A percentile compares a stretch with the other conserved stretches of the same genome.
Conservation (phyloP, 2,888 invertebrate species). For the Tachina lurida region DNA sequence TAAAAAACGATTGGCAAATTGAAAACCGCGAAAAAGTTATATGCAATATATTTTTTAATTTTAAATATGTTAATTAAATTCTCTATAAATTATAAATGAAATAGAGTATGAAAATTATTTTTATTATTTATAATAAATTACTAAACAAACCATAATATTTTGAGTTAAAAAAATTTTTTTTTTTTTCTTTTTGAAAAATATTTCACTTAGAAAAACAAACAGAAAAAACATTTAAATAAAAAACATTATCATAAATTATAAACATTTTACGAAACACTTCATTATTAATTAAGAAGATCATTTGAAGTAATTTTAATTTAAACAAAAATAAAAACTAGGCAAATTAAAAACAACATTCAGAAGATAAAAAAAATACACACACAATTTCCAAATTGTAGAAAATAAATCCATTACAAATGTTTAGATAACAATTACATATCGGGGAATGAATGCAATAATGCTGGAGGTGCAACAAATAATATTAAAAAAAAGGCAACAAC, state of each 20-base stretch:
- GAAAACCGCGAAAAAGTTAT: too few relatives aligned
- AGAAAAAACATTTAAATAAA: not conserved
- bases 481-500: conserved; percentile 6
- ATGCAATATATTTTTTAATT: not conserved
- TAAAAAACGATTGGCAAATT: too few relatives aligned
- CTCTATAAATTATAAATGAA: conserved; percentile 1
- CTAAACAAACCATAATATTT: conserved; percentile 1
- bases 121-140: conserved; percentile 1
- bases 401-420: conserved; percentile 66
- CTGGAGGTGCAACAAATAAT: conserved; percentile 43
- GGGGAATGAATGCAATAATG: conserved; percentile 59
- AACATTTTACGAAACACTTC: conserved; percentile 67
- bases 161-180: not conserved
- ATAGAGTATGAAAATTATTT: not conserved
- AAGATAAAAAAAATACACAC: conserved; percentile 7
- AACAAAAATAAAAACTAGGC: conserved; percentile 28
- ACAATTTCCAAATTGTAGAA: conserved; percentile 9
- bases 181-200: not conserved
- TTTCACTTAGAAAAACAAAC: conserved; percentile 30
- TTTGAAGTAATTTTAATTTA: conserved; percentile 41
- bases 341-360: conserved; percentile 11
- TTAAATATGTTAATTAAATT: not conserved
- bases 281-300: conserved; percentile 59
- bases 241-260: conserved; percentile 64
- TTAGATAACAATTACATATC: conserved; percentile 71